Conservation (phyloP, 2,797 vertebrate genomes). For the Pseudochaenichthys georgianus region DNA sequence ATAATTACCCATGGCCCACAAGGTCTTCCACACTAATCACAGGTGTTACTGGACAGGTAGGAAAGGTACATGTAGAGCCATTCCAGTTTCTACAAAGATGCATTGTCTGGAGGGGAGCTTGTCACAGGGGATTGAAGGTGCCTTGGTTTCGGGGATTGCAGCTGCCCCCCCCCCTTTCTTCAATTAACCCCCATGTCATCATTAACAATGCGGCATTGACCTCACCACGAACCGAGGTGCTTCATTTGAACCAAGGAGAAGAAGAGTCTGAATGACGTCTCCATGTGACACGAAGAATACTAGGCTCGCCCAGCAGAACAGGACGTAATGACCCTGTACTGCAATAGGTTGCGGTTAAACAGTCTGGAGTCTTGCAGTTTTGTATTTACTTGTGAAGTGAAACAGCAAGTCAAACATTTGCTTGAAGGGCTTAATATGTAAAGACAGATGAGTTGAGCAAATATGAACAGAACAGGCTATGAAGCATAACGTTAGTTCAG, state of each 20-base stretch:
- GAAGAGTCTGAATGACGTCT: constrained; percentile 13
- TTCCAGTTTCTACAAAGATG: constrained; percentile 62
- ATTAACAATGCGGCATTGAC: constrained; percentile 18
- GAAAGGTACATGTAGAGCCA: constrained; percentile 35
- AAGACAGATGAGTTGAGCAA: no score
- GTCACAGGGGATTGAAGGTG: constrained; percentile 41
- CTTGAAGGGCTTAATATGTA: no score
- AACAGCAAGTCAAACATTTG: no score
- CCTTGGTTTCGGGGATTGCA: constrained; percentile 43
- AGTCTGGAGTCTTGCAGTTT: no score
- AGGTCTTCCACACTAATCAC: constrained; percentile 73
- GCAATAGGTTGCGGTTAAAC: no score
- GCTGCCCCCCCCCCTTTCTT: constrained; percentile 32
- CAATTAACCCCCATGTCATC: not conserved
- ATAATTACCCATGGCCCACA: constrained; percentile 60
- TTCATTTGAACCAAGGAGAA: constrained; percentile 6
- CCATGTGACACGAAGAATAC: constrained; percentile 15
- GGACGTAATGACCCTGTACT: constrained; percentile 5
- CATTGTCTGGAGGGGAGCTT: constrained; percentile 50
- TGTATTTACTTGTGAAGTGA: no score
- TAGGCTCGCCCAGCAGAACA: constrained; percentile 4
- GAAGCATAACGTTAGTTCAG: no score
- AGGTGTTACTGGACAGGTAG: constrained; percentile 71
- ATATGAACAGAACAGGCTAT: no score
- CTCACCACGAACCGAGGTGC: constrained; percentile 19